Base-by-base conservation (phyloP, 2,797 vertebrate species). In the Lerista edwardsae region DNA sequence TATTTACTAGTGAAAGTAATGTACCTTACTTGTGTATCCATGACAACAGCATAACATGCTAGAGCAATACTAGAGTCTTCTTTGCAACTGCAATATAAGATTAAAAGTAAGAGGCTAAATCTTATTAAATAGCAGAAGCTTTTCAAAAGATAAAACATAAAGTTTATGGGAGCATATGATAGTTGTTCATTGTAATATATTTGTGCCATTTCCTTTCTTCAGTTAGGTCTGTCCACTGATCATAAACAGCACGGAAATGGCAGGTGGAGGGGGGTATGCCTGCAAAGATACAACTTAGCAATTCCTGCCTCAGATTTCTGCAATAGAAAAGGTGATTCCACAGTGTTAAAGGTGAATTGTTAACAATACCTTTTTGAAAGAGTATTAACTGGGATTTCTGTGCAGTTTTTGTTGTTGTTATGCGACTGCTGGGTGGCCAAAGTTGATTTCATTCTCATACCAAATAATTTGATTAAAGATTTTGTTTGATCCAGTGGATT, bases 11-110 rank as follows among this genome's bases (percentile, higher is more conserved):
- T 95, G 94, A 94, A 95, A 95, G 95, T 95, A 96, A 97, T 97
- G 96, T 95, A 76, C 85, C 79, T 57, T 80, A 94, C 95, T 93
- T 92, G 82, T 94, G 96, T 98, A 97, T 96, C 97, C 96, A 97
- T 97, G 97, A 97, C 97, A 98, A 97, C 97, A 91, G 88, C 90
- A 91, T 93, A 95, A 95, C 94, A 94, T 94, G 93, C 93, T 91
- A 86, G 93, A 94, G 94, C 94, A 93, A 90, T 95, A 95, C 93
- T 85, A 92, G 94, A 84, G 93, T 92, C 96, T 96, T 94, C 93
- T 94, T 94, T 94, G 87, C 87, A 93, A 93, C 93, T 94, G 91
- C 84, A 95, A 86, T 87, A 84, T 65, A 65, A 95, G 86, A 94
- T 93, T 94, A 93, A 94, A 94, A 94, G 78, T 90, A 94, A 93